Conservation (phyloP, 2,797 vertebrate genomes). For the Enteromius afrohamiltoni region DNA sequence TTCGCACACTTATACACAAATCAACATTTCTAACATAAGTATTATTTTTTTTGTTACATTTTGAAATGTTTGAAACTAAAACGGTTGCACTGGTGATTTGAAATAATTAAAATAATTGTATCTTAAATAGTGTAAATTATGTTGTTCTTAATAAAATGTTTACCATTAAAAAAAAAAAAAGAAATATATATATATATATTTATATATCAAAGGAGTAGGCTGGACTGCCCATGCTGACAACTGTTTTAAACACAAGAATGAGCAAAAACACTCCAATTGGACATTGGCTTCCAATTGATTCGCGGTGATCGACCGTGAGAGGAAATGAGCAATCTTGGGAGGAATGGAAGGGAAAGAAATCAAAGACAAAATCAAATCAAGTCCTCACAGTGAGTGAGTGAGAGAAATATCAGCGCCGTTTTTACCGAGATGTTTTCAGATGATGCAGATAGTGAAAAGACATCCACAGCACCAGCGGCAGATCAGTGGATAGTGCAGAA, state of each 20-base stretch:
- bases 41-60: neutral
- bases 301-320: conserved; percentile 35
- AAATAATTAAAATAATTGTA: neutral
- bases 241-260: conserved; percentile 18
- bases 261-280: conserved; percentile 33
- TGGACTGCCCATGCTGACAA: conserved; percentile 25
- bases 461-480: conserved; percentile 1
- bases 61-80: neutral
- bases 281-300: conserved; percentile 48
- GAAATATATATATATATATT: too few relatives aligned
- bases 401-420: conserved; percentile 27
- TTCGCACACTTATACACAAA: neutral
- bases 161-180: neutral
- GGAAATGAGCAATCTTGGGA: conserved; percentile 45
- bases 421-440: conserved; percentile 23
- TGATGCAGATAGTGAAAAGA: conserved; percentile 16
- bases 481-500: conserved; percentile 41
- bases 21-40: neutral
- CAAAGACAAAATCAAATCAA: conserved; percentile 33
- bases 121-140: neutral
- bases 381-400: conserved; percentile 6
- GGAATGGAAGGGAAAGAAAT: conserved; percentile 39
- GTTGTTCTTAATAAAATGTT: neutral
- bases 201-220: neutral
- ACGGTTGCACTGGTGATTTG: neutral